phyloP scores from a whole-genome alignment of 2,113 vertebrate genomes.

The Prietella phreatophila region DNA sequence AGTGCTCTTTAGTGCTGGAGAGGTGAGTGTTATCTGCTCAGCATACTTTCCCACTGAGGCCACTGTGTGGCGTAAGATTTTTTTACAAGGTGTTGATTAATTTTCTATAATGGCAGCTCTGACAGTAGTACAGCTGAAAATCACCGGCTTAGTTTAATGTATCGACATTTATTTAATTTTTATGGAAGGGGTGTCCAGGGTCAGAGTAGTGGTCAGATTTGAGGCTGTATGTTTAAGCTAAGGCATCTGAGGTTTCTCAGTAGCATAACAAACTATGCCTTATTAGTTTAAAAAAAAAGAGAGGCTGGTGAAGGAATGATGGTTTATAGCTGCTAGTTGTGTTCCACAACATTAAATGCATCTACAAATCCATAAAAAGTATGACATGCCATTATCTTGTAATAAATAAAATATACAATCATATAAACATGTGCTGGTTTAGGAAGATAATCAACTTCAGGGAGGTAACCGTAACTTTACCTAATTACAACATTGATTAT shows the following conservation, averaged over 20 bases:
- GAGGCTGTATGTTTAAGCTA: neutral
- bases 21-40: constrained; percentile 4
- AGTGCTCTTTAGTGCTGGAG: neutral
- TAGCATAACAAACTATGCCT: neutral
- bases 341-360: neutral
- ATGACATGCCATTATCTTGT: neutral
- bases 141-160: neutral
- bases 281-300: neutral
- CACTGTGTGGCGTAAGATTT: neutral
- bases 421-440: neutral
- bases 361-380: neutral
- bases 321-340: neutral
- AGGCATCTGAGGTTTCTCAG: neutral
- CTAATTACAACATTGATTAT: neutral
- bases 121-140: neutral
- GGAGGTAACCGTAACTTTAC: neutral
- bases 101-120: neutral
- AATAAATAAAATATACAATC: neutral
- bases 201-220: neutral
- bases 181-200: neutral
- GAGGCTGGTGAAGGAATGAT: neutral
- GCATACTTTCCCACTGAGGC: constrained; percentile 35
- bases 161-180: neutral
- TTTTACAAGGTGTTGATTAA: neutral
- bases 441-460: neutral